Conservation (phyloP, 2,888 invertebrate species). For the Hipparchia semele region DNA sequence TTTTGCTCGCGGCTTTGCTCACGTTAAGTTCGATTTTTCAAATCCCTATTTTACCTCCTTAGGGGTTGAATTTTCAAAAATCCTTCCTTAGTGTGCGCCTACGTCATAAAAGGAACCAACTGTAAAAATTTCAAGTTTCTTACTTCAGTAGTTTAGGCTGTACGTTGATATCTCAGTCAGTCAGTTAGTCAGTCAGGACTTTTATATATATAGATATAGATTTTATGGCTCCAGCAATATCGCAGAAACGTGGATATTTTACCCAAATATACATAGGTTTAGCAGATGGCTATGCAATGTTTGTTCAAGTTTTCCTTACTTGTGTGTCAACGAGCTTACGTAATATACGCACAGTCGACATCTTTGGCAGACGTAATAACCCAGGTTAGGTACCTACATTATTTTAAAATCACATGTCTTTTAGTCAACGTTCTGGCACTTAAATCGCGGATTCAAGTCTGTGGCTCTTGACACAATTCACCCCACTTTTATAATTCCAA, state of each 20-base stretch:
- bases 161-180: too few relatives aligned
- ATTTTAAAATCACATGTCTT: background rate
- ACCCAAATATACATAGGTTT: constrained; percentile 31
- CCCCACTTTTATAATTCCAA: background rate
- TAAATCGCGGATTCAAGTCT: background rate
- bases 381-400: background rate
- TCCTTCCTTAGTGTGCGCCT: too few relatives aligned
- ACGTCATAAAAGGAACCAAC: too few relatives aligned
- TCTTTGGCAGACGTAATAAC: background rate
- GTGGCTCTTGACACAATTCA: background rate
- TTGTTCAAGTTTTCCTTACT: constrained; percentile 30
- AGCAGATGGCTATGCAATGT: constrained; percentile 25
- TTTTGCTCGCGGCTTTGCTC: too few relatives aligned
- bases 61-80: too few relatives aligned
- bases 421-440: background rate
- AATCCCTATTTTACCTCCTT: too few relatives aligned
- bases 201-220: constrained; percentile 10
- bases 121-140: too few relatives aligned
- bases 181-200: too few relatives aligned
- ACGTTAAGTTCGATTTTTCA: too few relatives aligned
- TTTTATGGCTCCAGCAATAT: constrained; percentile 41
- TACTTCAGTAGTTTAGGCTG: too few relatives aligned
- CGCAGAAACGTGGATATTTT: constrained; percentile 37
- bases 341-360: constrained; percentile 1
- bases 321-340: constrained; percentile 20